Percentiles rank a stretch among this genome's conserved stretches.
These are phyloP conservation scores for Austrofundulus limnaeus DNA, from an alignment of 2,113 vertebrate species.

Conservation along the genomic window DNA sequence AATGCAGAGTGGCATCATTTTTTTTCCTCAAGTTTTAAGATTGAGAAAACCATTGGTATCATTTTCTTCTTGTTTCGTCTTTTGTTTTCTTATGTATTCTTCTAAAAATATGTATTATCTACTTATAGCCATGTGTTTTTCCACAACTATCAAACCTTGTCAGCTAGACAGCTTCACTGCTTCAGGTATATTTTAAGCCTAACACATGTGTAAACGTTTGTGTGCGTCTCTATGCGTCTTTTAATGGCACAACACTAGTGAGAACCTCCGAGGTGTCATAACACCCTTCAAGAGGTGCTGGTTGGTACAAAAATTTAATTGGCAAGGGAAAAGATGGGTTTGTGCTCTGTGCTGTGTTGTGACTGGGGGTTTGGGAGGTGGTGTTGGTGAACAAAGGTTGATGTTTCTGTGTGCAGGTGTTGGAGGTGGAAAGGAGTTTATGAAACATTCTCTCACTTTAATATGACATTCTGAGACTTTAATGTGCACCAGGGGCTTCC, in stretches of 20 bases:
- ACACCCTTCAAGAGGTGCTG: constrained; percentile 30
- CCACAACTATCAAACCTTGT: constrained; percentile 38
- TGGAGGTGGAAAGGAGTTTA: neutral
- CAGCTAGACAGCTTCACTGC: constrained; percentile 30
- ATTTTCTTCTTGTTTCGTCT: too few species aligned
- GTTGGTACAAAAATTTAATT: constrained; percentile 64
- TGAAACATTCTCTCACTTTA: constrained; percentile 1
- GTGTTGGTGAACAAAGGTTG: neutral
- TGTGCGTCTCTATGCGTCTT: constrained; percentile 29
- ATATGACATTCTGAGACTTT: constrained; percentile 2
- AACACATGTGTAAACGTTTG: constrained; percentile 13
- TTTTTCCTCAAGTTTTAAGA: too few species aligned
- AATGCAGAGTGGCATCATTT: too few species aligned
- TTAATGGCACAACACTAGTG: constrained; percentile 30
- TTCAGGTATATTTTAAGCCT: constrained; percentile 65
- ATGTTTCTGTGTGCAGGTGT: neutral
- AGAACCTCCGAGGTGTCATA: constrained; percentile 55
- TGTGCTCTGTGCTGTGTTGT: constrained; percentile 32
- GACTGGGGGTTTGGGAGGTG: constrained; percentile 2
- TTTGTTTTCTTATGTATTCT: too few species aligned
- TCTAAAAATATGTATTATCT: neutral
- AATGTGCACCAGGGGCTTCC: constrained; percentile 7
- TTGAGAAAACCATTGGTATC: too few species aligned
- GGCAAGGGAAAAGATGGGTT: constrained; percentile 39
- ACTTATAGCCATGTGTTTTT: constrained; percentile 37